These are phyloP conservation scores for Axea sp. DNA, from an alignment of 2,888 invertebrate species.

Conservation along the genomic window DNA sequence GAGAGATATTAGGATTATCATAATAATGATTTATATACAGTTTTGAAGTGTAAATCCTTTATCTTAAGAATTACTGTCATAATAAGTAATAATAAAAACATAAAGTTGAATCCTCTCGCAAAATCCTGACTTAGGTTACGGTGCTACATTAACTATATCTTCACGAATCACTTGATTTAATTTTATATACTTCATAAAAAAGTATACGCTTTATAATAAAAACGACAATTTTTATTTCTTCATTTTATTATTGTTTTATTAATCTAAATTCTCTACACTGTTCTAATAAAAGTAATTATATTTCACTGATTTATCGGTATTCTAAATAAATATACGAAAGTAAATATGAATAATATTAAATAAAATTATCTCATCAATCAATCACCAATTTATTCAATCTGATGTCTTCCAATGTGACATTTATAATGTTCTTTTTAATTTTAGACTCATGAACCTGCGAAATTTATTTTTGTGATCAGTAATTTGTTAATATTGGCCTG, in stretches of 20 bases:
- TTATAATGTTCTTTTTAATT: conserved; percentile 71
- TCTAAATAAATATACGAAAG: too few species aligned
- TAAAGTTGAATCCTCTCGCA: conserved; percentile 31
- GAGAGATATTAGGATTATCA: neutral
- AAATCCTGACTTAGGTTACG: conserved; percentile 30
- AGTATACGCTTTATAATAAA: conserved; percentile 21
- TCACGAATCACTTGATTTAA: conserved; percentile 46
- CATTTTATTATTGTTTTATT: conserved; percentile 25
- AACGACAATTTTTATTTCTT: neutral
- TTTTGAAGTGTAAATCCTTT: conserved; percentile 33
- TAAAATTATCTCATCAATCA: too few species aligned
- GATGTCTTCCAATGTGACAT: too few species aligned
- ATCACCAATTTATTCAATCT: too few species aligned
- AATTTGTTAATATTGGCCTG: conserved; percentile 94
- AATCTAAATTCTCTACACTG: neutral
- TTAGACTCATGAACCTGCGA: conserved; percentile 95
- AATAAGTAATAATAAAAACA: conserved; percentile 44
- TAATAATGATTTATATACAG: conserved; percentile 6
- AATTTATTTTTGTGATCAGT: conserved; percentile 94
- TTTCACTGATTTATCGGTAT: too few species aligned
- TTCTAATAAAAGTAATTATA: too few species aligned
- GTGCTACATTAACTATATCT: conserved; percentile 27
- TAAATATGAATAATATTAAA: too few species aligned
- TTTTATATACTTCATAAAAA: conserved; percentile 45
- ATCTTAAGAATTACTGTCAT: conserved; percentile 24